phyloP scores from a whole-genome alignment of 2,113 vertebrate species.

The Terrapene triunguis region DNA sequence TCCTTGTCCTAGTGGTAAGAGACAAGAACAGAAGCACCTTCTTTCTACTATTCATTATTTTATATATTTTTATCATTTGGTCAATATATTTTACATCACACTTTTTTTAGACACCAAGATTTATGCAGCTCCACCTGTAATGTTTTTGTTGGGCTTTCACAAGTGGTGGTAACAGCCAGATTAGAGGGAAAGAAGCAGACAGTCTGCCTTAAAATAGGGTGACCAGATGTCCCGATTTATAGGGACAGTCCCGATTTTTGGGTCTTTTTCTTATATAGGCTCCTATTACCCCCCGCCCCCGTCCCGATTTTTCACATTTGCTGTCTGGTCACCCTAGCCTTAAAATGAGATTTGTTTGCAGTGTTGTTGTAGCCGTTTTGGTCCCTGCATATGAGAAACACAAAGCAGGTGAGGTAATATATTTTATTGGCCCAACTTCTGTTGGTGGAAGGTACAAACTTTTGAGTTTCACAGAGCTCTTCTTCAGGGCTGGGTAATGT shows the following conservation, averaged over 20 bases:
- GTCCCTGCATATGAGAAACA: no score
- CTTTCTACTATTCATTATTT: accelerated
- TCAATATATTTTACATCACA: accelerated
- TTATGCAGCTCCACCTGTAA: accelerated
- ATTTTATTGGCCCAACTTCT: not conserved
- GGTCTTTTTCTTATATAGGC: no score
- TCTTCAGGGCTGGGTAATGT: not conserved
- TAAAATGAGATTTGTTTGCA: no score
- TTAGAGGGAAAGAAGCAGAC: accelerated
- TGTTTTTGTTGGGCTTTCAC: not conserved
- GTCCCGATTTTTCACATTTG: no score
- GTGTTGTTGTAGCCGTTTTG: no score
- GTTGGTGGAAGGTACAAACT: not conserved
- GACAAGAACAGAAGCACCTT: accelerated
- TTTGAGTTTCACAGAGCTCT: not conserved
- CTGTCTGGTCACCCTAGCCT: no score
- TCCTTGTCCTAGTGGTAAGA: accelerated
- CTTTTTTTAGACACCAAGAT: accelerated
- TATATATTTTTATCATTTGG: accelerated
- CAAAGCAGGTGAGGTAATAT: no score
- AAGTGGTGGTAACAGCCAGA: not conserved
- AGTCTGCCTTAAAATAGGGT: accelerated
- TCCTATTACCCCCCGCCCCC: no score
- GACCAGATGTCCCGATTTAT: no score
- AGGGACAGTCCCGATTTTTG: no score